These are phyloP conservation scores for Imbricaverruca yamaguchii DNA, from an alignment of 2,888 invertebrate species.

Conservation along the genomic window DNA sequence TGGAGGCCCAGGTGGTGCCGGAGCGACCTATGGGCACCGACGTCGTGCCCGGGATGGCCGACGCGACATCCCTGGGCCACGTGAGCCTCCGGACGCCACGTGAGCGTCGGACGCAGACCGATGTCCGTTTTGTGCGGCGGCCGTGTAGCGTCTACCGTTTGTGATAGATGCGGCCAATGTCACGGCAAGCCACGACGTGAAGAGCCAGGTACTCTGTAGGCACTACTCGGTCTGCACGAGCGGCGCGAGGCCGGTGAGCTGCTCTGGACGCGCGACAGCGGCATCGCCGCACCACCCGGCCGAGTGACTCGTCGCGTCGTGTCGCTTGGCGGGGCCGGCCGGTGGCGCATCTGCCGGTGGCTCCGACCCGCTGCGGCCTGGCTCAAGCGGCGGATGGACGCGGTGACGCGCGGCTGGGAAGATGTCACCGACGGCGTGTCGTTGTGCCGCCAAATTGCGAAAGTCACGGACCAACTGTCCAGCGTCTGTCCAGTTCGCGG, in stretches of 20 bases:
- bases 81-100: too few relatives aligned
- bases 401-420: conserved; percentile 10
- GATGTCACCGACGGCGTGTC: background rate
- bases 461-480: conserved; percentile 3
- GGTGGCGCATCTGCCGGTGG: conserved; percentile 18
- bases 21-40: too few relatives aligned
- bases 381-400: conserved; percentile 15
- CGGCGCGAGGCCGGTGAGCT: conserved; percentile 2
- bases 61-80: too few relatives aligned
- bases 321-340: conserved; percentile 16
- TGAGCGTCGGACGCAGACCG: too few relatives aligned
- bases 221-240: background rate
- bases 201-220: too few relatives aligned
- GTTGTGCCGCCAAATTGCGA: background rate
- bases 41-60: too few relatives aligned
- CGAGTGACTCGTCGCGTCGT: conserved; percentile 17
- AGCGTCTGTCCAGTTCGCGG: background rate
- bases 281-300: conserved; percentile 9
- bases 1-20: too few relatives aligned
- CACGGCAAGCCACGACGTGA: too few relatives aligned
- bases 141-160: too few relatives aligned
- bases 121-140: too few relatives aligned
- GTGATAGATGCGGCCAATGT: too few relatives aligned
- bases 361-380: conserved; percentile 2
- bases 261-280: conserved; percentile 9